These are phyloP conservation scores for Carlito syrichta DNA, from an alignment of 2,113 vertebrate genomes.

Conservation along the genomic window DNA sequence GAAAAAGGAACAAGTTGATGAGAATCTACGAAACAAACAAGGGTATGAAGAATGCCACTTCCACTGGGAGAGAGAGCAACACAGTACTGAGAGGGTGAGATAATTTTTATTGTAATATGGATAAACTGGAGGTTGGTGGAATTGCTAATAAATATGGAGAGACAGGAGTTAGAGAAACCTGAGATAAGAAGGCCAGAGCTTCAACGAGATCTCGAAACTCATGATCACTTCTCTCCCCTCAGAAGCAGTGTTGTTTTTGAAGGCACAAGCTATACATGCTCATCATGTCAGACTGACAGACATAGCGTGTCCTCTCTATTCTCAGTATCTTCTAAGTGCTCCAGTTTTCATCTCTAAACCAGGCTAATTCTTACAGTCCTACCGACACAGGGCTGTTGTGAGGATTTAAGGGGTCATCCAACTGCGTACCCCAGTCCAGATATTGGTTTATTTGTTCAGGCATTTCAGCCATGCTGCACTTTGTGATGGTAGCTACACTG, in stretches of 20 bases:
- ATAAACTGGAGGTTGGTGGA: too few species aligned
- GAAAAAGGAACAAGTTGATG: rapidly evolving
- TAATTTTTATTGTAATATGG: rapidly evolving
- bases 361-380: neutral
- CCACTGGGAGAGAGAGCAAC: too few species aligned
- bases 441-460: rapidly evolving
- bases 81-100: rapidly evolving
- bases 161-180: neutral
- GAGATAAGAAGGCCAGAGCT: rapidly evolving
- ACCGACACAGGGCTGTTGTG: rapidly evolving
- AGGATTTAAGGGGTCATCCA: neutral
- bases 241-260: neutral
- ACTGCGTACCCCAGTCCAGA: rapidly evolving
- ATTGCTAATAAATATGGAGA: rapidly evolving
- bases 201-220: rapidly evolving
- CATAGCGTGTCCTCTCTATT: rapidly evolving
- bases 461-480: rapidly evolving
- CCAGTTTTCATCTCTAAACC: neutral
- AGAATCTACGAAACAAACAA: rapidly evolving
- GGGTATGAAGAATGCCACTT: rapidly evolving
- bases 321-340: rapidly evolving
- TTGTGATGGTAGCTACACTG: rapidly evolving
- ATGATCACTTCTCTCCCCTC: rapidly evolving
- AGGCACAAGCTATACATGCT: neutral
- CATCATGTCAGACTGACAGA: neutral